phyloP scores from a whole-genome alignment of 2,888 invertebrate species.

The Volucella inflata region DNA sequence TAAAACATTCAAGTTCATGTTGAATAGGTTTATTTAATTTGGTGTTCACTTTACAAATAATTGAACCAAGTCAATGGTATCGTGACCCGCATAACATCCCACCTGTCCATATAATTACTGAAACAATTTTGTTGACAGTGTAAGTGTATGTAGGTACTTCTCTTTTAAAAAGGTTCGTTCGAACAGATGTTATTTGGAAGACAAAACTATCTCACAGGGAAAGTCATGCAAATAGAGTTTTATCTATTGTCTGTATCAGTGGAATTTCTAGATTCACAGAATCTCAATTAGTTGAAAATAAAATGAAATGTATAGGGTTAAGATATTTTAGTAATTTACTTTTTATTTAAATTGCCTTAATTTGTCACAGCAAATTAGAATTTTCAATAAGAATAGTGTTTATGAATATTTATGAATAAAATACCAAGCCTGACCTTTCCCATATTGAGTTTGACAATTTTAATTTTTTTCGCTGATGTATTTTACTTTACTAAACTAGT shows the following conservation, averaged over 20 bases:
- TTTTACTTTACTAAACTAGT: too few species aligned
- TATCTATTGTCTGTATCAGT: conserved; percentile 15
- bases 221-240: conserved; percentile 33
- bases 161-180: background rate
- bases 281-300: conserved; percentile 5
- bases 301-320: background rate
- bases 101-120: conserved; percentile 43
- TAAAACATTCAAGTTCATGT: background rate
- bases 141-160: too few species aligned
- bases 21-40: background rate
- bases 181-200: conserved; percentile 30
- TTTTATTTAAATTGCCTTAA: background rate
- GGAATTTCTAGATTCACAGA: conserved; percentile 7
- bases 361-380: background rate
- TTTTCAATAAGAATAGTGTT: too few species aligned
- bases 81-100: conserved; percentile 3
- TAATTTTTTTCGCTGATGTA: too few species aligned
- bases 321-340: background rate
- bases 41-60: background rate
- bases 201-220: conserved; percentile 8
- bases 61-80: too few species aligned
- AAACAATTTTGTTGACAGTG: conserved; percentile 10
- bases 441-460: too few species aligned
- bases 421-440: too few species aligned
- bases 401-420: too few species aligned